A percentile compares a stretch with the other conserved stretches of the same genome.
phyloP scores from a whole-genome alignment of 1,140 invertebrate genomes.

The Drosophila ercepeae region DNA sequence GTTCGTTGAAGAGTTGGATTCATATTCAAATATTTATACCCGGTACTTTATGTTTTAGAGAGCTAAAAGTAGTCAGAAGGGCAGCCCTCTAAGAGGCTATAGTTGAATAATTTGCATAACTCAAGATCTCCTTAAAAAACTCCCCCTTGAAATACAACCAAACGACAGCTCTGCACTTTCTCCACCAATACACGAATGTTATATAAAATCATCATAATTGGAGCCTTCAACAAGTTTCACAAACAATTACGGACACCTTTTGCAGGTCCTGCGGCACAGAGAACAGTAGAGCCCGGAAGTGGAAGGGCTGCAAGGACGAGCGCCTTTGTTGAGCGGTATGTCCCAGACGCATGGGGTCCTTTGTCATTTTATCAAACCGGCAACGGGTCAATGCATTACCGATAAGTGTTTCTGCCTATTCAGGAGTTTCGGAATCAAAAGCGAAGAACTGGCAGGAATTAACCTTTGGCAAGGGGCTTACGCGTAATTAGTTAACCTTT shows the following conservation, averaged over 20 bases:
- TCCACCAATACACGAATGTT: slow-evolving; percentile 18
- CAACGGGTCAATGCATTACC: slow-evolving; percentile 41
- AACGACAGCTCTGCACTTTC: slow-evolving; percentile 2
- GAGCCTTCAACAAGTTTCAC: slow-evolving; percentile 80
- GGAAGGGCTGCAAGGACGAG: not conserved
- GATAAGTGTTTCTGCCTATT: slow-evolving; percentile 18
- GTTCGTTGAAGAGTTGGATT: too few species aligned
- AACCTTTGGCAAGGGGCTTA: slow-evolving; percentile 39
- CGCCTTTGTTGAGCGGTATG: slow-evolving; percentile 22
- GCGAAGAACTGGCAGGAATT: not conserved
- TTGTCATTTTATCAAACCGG: slow-evolving; percentile 36
- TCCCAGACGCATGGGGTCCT: slow-evolving; percentile 26
- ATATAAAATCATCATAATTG: slow-evolving; percentile 77
- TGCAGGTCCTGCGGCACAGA: slow-evolving; percentile 26
- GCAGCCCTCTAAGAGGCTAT: too few species aligned
- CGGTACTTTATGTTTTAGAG: not conserved
- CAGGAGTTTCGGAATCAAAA: not conserved
- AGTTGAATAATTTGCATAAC: too few species aligned
- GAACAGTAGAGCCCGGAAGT: not conserved
- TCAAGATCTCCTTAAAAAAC: too few species aligned
- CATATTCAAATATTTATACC: too few species aligned
- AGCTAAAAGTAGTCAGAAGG: too few species aligned
- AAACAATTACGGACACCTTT: slow-evolving; percentile 78
- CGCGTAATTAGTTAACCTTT: slow-evolving; percentile 49
- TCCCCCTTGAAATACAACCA: not conserved